Conservation (phyloP, 2,888 invertebrate genomes). For the Acanthococcus lagerstroemiae region DNA sequence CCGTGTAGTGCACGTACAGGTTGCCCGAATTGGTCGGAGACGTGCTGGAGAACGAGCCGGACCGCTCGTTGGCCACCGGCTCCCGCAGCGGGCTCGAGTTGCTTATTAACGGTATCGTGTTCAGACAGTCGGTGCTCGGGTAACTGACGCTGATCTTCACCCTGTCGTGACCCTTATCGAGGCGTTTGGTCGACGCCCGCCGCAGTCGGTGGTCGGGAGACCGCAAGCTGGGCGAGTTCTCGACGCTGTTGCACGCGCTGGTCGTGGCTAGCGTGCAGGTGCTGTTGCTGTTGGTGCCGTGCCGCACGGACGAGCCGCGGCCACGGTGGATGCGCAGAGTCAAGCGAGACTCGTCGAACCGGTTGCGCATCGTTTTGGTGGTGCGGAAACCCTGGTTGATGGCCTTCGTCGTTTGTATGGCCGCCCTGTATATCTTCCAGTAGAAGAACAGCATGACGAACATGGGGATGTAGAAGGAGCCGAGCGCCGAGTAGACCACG, state of each 20-base stretch:
- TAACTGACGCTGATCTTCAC: conserved; percentile 79
- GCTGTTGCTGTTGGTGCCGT: conserved; percentile 47
- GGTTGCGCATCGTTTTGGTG: conserved; percentile 44
- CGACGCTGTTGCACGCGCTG: conserved; percentile 40
- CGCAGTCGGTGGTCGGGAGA: conserved; percentile 13
- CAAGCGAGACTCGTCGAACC: conserved; percentile 81
- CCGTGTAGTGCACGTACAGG: conserved; percentile 56
- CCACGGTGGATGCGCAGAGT: conserved; percentile 86
- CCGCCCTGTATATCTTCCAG: conserved; percentile 91
- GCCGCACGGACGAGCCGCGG: conserved; percentile 55
- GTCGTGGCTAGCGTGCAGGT: conserved; percentile 37
- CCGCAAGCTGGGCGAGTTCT: conserved; percentile 13
- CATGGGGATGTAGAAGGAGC: conserved; percentile 98
- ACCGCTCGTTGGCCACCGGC: conserved; percentile 30
- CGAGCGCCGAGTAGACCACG: conserved; percentile 91
- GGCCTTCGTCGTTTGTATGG: conserved; percentile 81
- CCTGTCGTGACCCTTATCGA: conserved; percentile 51
- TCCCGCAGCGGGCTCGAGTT: conserved; percentile 44
- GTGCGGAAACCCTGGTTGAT: conserved; percentile 85
- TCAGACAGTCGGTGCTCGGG: conserved; percentile 61
- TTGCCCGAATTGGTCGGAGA: conserved; percentile 44
- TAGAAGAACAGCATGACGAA: conserved; percentile 97
- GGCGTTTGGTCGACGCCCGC: conserved; percentile 9
- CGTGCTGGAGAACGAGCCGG: conserved; percentile 40
- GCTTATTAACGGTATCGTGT: conserved; percentile 29